Conservation (phyloP, 1,140 invertebrate species). For the Pissodes strobi region DNA sequence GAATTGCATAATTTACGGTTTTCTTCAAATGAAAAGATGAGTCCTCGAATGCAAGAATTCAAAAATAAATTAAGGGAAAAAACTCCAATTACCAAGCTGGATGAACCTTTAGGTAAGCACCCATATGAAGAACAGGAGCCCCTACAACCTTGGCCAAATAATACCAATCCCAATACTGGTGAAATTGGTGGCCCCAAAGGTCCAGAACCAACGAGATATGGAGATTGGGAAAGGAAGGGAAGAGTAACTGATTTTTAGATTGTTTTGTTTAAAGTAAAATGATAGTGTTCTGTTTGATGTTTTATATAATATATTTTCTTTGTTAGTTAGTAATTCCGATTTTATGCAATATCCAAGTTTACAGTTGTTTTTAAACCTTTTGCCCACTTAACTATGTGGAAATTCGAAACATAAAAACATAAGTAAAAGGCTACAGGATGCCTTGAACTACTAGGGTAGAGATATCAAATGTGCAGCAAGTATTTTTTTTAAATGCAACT, state of each 20-base stretch:
- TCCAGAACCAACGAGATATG: constrained; percentile 97
- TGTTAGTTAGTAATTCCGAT: too few relatives aligned
- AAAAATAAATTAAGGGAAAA: constrained; percentile 67
- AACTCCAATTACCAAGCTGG: constrained; percentile 64
- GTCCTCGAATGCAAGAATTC: constrained; percentile 59
- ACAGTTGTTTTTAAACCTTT: too few relatives aligned
- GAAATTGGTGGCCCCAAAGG: constrained; percentile 94
- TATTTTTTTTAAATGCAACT: too few relatives aligned
- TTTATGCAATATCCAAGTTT: too few relatives aligned
- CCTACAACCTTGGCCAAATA: constrained; percentile 82
- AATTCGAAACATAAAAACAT: too few relatives aligned
- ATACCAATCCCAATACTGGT: constrained; percentile 89
- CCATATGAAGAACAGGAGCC: constrained; percentile 85
- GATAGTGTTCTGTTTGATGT: too few relatives aligned
- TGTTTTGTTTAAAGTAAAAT: too few relatives aligned
- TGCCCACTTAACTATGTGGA: too few relatives aligned
- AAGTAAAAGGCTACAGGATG: too few relatives aligned
- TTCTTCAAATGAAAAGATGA: constrained; percentile 42
- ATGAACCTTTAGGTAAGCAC: constrained; percentile 59
- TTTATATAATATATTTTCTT: too few relatives aligned
- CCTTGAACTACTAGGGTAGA: too few relatives aligned
- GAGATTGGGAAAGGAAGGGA: constrained; percentile 99
- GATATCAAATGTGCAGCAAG: too few relatives aligned
- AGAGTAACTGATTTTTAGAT: constrained; percentile 91
- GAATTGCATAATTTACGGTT: neutral